Evolutionary conservation across 2,113 vertebrate species (phyloP).

Genomic region (Lycocorax pyrrhopterus): DNA sequence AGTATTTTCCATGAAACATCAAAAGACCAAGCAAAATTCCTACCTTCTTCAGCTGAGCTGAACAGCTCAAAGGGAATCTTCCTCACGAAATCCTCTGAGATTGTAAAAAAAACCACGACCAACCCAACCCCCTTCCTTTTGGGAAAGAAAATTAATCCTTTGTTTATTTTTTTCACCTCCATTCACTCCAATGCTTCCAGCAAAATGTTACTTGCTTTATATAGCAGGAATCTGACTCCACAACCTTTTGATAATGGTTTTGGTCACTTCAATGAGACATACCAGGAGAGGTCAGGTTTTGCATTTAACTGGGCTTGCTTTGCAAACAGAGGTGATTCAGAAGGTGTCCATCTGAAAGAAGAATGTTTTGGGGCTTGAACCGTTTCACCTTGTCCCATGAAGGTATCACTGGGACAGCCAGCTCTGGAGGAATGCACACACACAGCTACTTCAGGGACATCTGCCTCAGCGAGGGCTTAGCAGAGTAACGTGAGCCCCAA

Average conservation of each 20-base stretch:
- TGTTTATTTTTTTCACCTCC: background rate
- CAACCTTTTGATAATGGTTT: background rate
- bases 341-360: background rate
- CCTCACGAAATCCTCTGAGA: background rate
- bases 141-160: background rate
- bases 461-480: rapidly evolving
- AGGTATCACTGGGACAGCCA: background rate
- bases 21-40: background rate
- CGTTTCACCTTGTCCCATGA: rapidly evolving
- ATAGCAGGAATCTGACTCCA: background rate
- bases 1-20: background rate
- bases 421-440: background rate
- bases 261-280: rapidly evolving
- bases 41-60: background rate
- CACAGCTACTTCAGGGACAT: background rate
- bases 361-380: background rate
- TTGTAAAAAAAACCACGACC: background rate
- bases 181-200: background rate
- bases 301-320: background rate
- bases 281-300: background rate
- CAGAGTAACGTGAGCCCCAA: background rate
- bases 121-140: background rate
- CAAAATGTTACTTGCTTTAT: background rate
- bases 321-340: background rate
- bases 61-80: background rate